Conservation (phyloP, 2,888 invertebrate species). For the Machimus rusticus region DNA sequence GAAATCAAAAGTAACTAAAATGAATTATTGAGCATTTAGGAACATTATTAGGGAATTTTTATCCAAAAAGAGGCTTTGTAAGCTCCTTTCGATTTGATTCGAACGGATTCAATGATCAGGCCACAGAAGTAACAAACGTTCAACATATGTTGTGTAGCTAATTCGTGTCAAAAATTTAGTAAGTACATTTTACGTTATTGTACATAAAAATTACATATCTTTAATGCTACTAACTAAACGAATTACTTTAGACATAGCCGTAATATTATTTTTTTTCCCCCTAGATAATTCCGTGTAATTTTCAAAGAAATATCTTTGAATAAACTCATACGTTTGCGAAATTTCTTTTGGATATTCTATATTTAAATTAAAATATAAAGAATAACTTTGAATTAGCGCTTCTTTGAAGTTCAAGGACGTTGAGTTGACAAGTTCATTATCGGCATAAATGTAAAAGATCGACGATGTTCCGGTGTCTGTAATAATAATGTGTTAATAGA, state of each 20-base stretch:
- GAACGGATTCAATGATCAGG: too few relatives aligned
- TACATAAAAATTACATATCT: neutral
- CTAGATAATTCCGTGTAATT: neutral
- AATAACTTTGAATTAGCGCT: neutral
- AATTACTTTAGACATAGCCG: neutral
- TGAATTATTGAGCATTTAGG: too few relatives aligned
- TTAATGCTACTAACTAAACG: neutral
- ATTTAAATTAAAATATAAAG: neutral
- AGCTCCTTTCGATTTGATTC: too few relatives aligned
- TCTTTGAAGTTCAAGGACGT: neutral
- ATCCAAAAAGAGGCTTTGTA: too few relatives aligned
- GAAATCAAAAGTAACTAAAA: too few relatives aligned
- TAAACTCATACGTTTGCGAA: neutral
- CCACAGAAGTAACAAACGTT: neutral
- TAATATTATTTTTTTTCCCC: neutral
- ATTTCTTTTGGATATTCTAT: neutral
- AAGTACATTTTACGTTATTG: neutral
- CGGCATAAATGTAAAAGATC: neutral
- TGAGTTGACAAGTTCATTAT: conserved; percentile 1
- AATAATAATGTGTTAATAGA: neutral
- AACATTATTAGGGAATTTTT: too few relatives aligned
- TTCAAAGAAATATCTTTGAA: conserved; percentile 1
- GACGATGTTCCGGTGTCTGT: neutral
- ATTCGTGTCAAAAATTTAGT: neutral
- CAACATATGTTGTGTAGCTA: neutral